Base-by-base conservation (phyloP, 2,113 vertebrate species). In the Gymnogyps californianus region DNA sequence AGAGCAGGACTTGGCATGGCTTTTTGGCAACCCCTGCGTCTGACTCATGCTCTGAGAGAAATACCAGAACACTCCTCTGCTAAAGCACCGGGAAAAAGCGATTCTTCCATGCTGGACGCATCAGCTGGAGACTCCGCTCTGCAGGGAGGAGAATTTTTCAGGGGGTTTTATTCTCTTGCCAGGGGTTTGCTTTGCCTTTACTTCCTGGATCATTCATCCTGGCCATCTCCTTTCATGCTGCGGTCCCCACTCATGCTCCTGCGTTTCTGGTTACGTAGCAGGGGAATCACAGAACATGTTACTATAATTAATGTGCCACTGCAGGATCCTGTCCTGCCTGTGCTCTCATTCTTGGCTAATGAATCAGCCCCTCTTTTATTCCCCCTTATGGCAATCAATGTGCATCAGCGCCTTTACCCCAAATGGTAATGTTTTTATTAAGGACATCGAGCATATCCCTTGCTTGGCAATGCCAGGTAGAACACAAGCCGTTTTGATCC, bases 41-140 rank as follows among this genome's bases (percentile, higher is more conserved):
- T 97, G 95, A 92, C 52, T 97, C 90, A 92, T n/a, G 71, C 49
- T 78, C 42, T 2, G 32, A 95, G 82, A 96, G 71, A 90, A 92
- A 87, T 82, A 87, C 65, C 84, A 94, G 94, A 96, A 72, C 47
- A 26, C 70, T 90, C 25, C 44, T 57, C 79, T 88, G 26, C 59
- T 90, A 61, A 51, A 78, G 51, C 57, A 82, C 36, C 13, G 17
- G 81, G 86, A 72, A 88, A 94, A 94, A 55, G 67, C 13, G 2
- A 51, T 58, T 79, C 34, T 71, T 89, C 70, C 1, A 0, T 0
- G 2, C 32, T 0, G 13, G 10, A 34, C 1, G 0, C 55, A 34
- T 42, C 58, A 89, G 49, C 20, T 5, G 66, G 55, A 92, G 62
- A 18, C 47, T 66, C 10, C 1, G 2, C 42, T 79, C 9, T 66